Evolutionary conservation across 2,888 invertebrate species (phyloP).

Genomic region (Loripinus fragilis): DNA sequence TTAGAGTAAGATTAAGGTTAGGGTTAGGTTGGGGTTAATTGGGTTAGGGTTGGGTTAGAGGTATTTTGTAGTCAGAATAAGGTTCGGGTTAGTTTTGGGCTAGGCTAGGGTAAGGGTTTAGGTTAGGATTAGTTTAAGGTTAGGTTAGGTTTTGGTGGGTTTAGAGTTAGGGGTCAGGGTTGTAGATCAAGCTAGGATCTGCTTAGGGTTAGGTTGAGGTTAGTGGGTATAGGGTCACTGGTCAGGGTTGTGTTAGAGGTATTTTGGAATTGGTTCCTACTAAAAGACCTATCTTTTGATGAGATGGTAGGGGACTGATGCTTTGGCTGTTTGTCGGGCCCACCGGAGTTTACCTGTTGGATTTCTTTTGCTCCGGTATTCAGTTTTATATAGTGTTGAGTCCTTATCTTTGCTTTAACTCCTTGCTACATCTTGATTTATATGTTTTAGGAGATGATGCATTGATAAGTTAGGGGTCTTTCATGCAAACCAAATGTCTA

Average conservation of each 20-base stretch:
- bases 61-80: slow-evolving; percentile 21
- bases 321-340: too few relatives aligned
- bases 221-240: slow-evolving; percentile 56
- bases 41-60: slow-evolving; percentile 35
- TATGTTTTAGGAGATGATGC: too few relatives aligned
- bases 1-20: slow-evolving; percentile 37
- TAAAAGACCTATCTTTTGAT: too few relatives aligned
- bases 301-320: slow-evolving; percentile 55
- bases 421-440: too few relatives aligned
- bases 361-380: too few relatives aligned
- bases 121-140: slow-evolving; percentile 50
- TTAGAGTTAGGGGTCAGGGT: slow-evolving; percentile 36
- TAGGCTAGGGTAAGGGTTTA: slow-evolving; percentile 40
- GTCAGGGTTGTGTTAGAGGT: too few relatives aligned
- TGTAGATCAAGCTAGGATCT: slow-evolving; percentile 45
- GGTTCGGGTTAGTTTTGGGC: slow-evolving; percentile 39
- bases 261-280: too few relatives aligned
- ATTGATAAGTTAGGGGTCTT: too few relatives aligned
- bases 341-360: too few relatives aligned
- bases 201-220: slow-evolving; percentile 58
- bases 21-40: slow-evolving; percentile 51
- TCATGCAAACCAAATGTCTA: too few relatives aligned
- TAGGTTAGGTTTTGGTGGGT: slow-evolving; percentile 56
- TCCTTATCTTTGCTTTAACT: too few relatives aligned
- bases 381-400: too few relatives aligned